Evolutionary conservation across 2,797 vertebrate species (phyloP), one percentile per base, ranked within the genome.

Genomic region (Hyperoplus immaculatus): DNA sequence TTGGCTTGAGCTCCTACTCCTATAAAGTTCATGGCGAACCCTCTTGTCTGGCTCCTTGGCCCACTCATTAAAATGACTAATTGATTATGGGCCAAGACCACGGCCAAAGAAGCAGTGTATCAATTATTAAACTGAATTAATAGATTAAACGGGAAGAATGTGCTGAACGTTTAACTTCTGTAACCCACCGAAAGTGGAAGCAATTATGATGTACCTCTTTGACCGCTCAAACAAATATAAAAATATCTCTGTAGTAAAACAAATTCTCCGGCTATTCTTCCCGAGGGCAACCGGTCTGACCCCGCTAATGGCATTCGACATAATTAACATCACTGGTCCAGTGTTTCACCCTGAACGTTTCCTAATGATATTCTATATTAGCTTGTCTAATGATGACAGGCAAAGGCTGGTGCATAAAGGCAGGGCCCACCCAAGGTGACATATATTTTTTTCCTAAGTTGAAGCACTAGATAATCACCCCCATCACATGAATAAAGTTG

Each of bases 101-200:
- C n/a, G 59, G 91, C 80, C 91, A 78, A 83, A 83, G 89, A 87
- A 80, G 73, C 78, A 75, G 75, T 56, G 77, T 92, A 94, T 95
- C 84, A 94, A 95, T 95, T 93, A 95, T 95, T 93, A 92, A 94
- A 77, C 77, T 55, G 73, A 87, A 89, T 94, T 94, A 95, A 95
- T 94, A 93, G 92, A 94, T 94, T 93, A 91, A 91, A 83, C 70
- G 64, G 88, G 83, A 89, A 90, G 88, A 91, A 89, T 89, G 85
- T 90, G 89, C 78, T 49, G 79, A 77, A 74, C 85, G 86, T 94
- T 94, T 91, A 93, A 94, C 90, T 92, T 84, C 77, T 82, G 79
- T 88, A 89, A 89, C 90, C 90, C 87, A 38, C 63, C 55, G 81
- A 85, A 93, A 90, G 88, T 91, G 87, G 81, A 86, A 80, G 89